These are phyloP conservation scores for Tipula unca DNA, from an alignment of 2,888 invertebrate genomes.

Conservation along the genomic window DNA sequence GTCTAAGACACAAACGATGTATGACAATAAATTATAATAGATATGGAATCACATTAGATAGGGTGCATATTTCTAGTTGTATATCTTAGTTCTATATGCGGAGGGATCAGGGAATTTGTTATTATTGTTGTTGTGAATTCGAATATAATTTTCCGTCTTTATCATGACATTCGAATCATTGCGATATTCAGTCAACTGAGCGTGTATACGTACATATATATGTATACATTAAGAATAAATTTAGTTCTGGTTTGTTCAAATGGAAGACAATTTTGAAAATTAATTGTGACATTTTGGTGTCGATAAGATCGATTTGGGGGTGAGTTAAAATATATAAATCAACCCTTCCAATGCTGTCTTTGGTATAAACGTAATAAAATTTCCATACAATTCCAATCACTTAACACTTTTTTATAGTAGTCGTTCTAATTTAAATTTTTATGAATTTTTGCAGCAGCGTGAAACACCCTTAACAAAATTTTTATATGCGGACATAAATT, in stretches of 20 bases:
- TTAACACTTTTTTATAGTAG: neutral
- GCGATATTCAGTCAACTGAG: neutral
- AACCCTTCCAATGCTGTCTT: neutral
- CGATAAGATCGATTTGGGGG: neutral
- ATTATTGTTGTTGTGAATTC: neutral
- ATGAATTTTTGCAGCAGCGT: neutral
- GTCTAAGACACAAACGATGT: neutral
- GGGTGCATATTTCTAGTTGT: neutral
- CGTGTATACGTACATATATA: neutral
- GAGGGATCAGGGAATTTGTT: neutral
- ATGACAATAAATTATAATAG: neutral
- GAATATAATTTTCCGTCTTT: neutral
- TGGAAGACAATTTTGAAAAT: neutral
- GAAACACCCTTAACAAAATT: neutral
- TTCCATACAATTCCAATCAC: neutral
- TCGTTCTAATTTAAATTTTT: neutral
- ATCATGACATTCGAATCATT: neutral
- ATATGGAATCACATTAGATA: neutral
- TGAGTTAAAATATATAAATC: neutral
- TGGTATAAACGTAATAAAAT: neutral
- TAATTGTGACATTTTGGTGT: conserved; percentile 3
- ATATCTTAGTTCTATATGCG: neutral
- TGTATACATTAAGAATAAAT: neutral
- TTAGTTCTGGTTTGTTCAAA: neutral
- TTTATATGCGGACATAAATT: neutral